phyloP scores from a whole-genome alignment of 2,888 invertebrate species.

The Acanthosepion pharaonis region DNA sequence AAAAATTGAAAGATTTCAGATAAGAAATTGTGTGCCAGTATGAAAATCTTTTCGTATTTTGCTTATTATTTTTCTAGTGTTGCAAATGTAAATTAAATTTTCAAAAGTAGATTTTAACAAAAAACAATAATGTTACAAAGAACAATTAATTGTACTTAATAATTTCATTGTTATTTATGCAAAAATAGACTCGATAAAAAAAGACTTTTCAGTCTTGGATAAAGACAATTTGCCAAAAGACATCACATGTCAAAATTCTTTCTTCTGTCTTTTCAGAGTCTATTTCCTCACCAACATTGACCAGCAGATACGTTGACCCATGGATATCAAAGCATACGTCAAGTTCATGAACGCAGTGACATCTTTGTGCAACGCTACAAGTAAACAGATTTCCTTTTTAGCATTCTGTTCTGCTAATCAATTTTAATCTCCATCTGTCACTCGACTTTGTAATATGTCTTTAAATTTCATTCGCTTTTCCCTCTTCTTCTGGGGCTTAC shows the following conservation, averaged over 20 bases:
- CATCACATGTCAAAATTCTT: neutral
- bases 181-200: too few relatives aligned
- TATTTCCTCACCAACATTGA: neutral
- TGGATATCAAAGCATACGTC: neutral
- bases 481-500: conserved; percentile 33
- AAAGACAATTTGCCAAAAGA: too few relatives aligned
- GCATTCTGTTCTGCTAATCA: neutral
- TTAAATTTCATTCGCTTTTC: conserved; percentile 2
- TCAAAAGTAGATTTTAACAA: too few relatives aligned
- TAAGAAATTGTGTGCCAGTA: too few relatives aligned
- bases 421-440: neutral
- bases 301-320: neutral
- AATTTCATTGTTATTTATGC: too few relatives aligned
- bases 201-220: too few relatives aligned
- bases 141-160: too few relatives aligned
- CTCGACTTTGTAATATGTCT: conserved; percentile 24
- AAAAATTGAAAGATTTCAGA: too few relatives aligned
- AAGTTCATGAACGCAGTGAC: neutral
- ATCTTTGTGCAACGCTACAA: neutral
- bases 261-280: neutral
- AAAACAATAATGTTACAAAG: too few relatives aligned
- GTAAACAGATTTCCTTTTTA: neutral
- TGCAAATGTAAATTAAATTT: too few relatives aligned
- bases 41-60: too few relatives aligned
- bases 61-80: too few relatives aligned